Evolutionary conservation across 2,888 invertebrate species (phyloP), one percentile per base, ranked within the genome.

Genomic region (Drosophila eohydei): DNA sequence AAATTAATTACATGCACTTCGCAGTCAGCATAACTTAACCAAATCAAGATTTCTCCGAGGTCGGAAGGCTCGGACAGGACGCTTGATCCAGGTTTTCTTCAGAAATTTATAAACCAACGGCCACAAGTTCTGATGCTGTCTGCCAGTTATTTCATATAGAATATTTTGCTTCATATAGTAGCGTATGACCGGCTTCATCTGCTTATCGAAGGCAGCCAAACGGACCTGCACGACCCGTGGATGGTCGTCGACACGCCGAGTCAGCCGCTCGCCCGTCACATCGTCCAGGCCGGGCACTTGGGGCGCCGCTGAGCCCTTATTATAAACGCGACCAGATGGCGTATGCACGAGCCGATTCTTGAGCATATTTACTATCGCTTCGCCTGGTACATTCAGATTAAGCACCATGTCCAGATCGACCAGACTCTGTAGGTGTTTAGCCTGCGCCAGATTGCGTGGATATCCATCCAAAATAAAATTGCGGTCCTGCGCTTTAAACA

Each of bases 381-480:
- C 38, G 0, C 26, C 4, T 0, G 80, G 69, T 46, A 81, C 28
- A 2, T 50, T 51, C 50, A 81, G 21, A 32, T 61, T 60, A 8
- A 74, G 30, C 2, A 69, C 74, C 52, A 64, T 44, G 30, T 74
- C 69, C 30, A 74, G 11, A 1, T 50, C 36, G 0, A 63, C 43
- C 5, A 74, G 21, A 0, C 9, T 2, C 0, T 75, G 48, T 12
- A 81, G 56, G 8, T 70, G 40, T 0, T 16, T 3, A 0, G 81
- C 80, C 63, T 81, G 80, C 0, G 9, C 7, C 0, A 74, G 16
- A 16, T 40, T 81, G 0, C 81, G 70, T 1, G 81, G 81, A 44
- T 70, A 81, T 0, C 82, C 82, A 21, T 81, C 82, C 2, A 81
- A 61, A 6, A 81, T 46, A 14, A 55, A 59, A n/a, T 62, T 73